A percentile compares a stretch with the other conserved stretches of the same genome.
Evolutionary conservation across 2,113 vertebrate genomes (phyloP).

Genomic region (Ophthalmolycus amberensis): DNA sequence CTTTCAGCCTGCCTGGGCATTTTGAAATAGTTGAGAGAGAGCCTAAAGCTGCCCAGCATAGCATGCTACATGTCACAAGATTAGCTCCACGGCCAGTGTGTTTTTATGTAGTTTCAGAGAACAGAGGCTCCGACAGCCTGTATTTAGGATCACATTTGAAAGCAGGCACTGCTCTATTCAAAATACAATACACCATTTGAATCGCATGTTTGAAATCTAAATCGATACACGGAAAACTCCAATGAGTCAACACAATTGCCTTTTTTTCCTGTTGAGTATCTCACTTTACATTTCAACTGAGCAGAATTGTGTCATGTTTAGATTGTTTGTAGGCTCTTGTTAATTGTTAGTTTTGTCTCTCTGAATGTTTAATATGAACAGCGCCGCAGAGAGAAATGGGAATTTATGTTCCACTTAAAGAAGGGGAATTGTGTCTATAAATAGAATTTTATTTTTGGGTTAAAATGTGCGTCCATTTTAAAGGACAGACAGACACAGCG

Average conservation of each 20-base stretch:
- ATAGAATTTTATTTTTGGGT: slow-evolving; percentile 77
- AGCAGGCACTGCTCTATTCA: background rate
- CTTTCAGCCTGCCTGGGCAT: slow-evolving; percentile 22
- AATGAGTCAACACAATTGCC: background rate
- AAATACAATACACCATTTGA: background rate
- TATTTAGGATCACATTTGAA: slow-evolving; percentile 42
- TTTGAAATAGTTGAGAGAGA: slow-evolving; percentile 54
- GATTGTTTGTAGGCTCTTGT: slow-evolving; percentile 6
- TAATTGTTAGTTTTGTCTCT: slow-evolving; percentile 16
- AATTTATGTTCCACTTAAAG: slow-evolving; percentile 66
- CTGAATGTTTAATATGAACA: slow-evolving; percentile 9
- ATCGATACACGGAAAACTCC: background rate
- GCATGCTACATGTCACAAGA: slow-evolving; percentile 77
- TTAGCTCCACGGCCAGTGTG: slow-evolving; percentile 59
- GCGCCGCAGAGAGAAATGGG: slow-evolving; percentile 22
- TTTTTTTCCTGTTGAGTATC: background rate
- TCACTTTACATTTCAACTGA: slow-evolving; percentile 6
- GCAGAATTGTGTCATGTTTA: background rate
- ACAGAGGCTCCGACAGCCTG: slow-evolving; percentile 63
- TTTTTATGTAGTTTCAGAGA: slow-evolving; percentile 75
- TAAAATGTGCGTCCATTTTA: slow-evolving; percentile 77
- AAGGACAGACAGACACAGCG: slow-evolving; percentile 65
- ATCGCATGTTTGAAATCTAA: background rate
- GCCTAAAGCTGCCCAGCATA: slow-evolving; percentile 69
- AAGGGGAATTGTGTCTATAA: slow-evolving; percentile 63